These are phyloP conservation scores for Hylia prasina DNA, from an alignment of 2,113 vertebrate genomes.

Conservation along the genomic window DNA sequence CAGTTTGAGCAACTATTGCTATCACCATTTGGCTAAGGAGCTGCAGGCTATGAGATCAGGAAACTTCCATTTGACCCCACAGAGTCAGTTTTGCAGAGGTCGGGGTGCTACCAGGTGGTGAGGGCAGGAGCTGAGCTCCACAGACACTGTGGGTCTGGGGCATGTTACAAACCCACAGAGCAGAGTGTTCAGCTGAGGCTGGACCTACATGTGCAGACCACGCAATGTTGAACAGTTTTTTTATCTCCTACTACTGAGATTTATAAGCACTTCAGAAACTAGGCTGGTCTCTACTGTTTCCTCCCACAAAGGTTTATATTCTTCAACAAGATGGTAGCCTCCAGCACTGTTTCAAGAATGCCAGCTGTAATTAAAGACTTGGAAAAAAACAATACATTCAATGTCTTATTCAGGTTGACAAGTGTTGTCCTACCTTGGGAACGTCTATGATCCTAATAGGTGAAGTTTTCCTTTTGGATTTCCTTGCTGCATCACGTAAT, in stretches of 20 bases:
- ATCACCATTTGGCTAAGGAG: neutral
- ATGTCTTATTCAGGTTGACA: conserved; percentile 23
- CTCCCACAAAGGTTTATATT: neutral
- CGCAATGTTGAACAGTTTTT: accelerated
- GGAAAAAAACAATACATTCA: neutral
- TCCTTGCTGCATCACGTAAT: neutral
- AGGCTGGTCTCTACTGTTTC: neutral
- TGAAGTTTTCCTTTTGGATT: neutral
- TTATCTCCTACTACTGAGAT: neutral
- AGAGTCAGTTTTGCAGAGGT: neutral
- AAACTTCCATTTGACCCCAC: neutral
- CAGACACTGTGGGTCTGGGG: neutral
- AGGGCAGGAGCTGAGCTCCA: neutral
- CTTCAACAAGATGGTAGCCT: neutral
- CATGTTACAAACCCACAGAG: neutral
- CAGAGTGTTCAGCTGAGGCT: neutral
- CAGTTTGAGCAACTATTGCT: neutral
- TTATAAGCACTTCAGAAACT: neutral
- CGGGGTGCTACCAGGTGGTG: neutral
- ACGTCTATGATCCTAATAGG: neutral
- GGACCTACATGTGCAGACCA: neutral
- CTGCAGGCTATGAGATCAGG: neutral
- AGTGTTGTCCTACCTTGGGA: conserved; percentile 11
- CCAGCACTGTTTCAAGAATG: neutral
- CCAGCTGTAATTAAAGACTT: conserved; percentile 33